Conservation (phyloP, 37 sponge, comb jelly and placozoan species). For the Diacarnus erythraeanus region DNA sequence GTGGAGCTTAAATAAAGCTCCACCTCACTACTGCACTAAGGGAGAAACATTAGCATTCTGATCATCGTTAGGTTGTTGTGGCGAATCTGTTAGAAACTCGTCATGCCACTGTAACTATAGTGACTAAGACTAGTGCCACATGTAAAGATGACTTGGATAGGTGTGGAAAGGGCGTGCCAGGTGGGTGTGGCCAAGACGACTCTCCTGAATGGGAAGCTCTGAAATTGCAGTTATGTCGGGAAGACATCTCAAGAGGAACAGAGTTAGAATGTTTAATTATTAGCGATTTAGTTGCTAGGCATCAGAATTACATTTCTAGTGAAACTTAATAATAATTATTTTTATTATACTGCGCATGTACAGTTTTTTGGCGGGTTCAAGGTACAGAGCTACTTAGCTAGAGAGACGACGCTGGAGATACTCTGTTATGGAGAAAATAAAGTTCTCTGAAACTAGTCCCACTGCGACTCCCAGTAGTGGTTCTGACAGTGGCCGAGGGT, state of each 20-base stretch:
- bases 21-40: no score
- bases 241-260: slow-evolving; percentile 2
- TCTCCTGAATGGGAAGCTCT: not conserved
- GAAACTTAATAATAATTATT: no score
- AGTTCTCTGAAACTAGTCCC: no score
- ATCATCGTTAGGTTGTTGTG: slow-evolving; percentile 60
- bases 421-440: no score
- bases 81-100: slow-evolving; percentile 67
- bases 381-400: no score
- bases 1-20: no score
- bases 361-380: not conserved
- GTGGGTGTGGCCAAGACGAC: not conserved
- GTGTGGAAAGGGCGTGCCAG: no score
- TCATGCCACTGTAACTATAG: slow-evolving; percentile 42
- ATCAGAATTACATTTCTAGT: slow-evolving; percentile 4
- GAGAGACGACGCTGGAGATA: no score
- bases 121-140: slow-evolving; percentile 4
- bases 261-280: slow-evolving; percentile 59
- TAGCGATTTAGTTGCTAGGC: slow-evolving; percentile 9
- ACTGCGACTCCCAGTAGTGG: no score
- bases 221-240: slow-evolving; percentile 16
- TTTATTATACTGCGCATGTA: not conserved
- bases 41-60: not conserved
- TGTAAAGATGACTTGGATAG: not conserved
- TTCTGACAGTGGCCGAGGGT: no score